phyloP scores from a whole-genome alignment of 2,888 invertebrate species.

The Neocrepidodera transversa region DNA sequence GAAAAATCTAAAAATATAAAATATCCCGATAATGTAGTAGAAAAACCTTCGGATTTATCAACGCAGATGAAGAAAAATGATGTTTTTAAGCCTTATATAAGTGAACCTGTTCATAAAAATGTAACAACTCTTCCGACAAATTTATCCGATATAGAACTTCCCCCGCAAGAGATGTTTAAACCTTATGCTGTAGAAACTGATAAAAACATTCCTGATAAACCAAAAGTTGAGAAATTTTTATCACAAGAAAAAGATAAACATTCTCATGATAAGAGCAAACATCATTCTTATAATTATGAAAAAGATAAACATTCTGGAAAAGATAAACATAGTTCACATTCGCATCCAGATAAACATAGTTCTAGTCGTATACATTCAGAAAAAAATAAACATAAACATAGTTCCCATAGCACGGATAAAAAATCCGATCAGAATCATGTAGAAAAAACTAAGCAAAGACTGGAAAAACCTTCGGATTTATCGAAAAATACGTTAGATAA shows the following conservation, averaged over 20 bases:
- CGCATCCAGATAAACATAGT: slow-evolving; percentile 4
- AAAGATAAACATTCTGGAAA: slow-evolving; percentile 1
- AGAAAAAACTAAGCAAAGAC: not conserved
- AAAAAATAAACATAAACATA: slow-evolving; percentile 3
- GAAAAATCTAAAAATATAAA: not conserved
- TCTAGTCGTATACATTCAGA: not conserved
- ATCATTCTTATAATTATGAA: not conserved
- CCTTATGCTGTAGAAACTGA: slow-evolving; percentile 15
- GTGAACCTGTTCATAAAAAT: not conserved
- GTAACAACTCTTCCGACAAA: not conserved
- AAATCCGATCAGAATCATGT: not conserved
- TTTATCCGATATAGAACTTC: not conserved
- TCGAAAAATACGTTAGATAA: too few relatives aligned
- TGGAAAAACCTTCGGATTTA: too few relatives aligned
- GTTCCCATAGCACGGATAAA: slow-evolving; percentile 3
- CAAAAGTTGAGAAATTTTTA: not conserved
- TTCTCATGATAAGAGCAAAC: not conserved
- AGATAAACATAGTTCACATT: slow-evolving; percentile 6
- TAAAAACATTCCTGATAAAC: slow-evolving; percentile 1
- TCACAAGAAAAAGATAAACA: not conserved
- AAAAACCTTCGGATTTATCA: slow-evolving; percentile 20
- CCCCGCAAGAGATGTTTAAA: slow-evolving; percentile 10
- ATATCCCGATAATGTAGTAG: not conserved
- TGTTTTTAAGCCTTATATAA: slow-evolving; percentile 21
- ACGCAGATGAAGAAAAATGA: slow-evolving; percentile 12